Base-by-base conservation (phyloP, 1,140 invertebrate species). In the Drosophila parabipectinata region DNA sequence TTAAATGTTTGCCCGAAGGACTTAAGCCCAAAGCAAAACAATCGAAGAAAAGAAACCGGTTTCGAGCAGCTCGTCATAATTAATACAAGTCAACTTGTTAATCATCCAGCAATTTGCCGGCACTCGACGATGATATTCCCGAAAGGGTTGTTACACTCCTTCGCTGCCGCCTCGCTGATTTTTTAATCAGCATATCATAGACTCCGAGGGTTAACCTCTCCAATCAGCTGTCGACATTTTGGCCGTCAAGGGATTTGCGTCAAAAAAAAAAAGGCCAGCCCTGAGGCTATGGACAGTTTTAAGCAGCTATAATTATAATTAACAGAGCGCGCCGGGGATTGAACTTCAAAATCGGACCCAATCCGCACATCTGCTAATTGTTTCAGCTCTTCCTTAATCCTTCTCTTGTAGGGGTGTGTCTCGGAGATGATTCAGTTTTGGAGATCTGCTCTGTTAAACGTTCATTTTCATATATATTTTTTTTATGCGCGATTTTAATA, bases 21-120 rank as follows among this genome's bases (percentile, higher is more conserved):
- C 85, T 64, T 48, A n/a, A 71, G 66, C 64, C 32, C 63, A 14
- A 26, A 50, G 41, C 30, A 32, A 56, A 69, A 68, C 63, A 69
- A 69, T 52, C 10, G 14, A 50, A 41, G 10, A 53, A 39, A 34
- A 39, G 50, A 28, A 72, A 81, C 77, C 60, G 72, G 83, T 81
- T 76, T 26, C 15, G 24, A 21, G 44, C 18, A 10, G 8, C 44
- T 21, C 44, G 53, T 79, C 73, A 80, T 87, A 84, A 88, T 88
- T 80, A 84, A 77, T 59, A 77, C 84, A 76, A 88, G 84, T 88
- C 84, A 88, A 89, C 84, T 88, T 89, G 84, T 88, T 88, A 89
- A 84, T 88, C 84, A 88, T 89, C 76, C 48, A 74, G 66, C 83
- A 77, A 83, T 88, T 81, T 74, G 52, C 34, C 32, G 63, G 15